Evolutionary conservation across 2,113 vertebrate species (phyloP).

Genomic region (Ellobius talpinus): DNA sequence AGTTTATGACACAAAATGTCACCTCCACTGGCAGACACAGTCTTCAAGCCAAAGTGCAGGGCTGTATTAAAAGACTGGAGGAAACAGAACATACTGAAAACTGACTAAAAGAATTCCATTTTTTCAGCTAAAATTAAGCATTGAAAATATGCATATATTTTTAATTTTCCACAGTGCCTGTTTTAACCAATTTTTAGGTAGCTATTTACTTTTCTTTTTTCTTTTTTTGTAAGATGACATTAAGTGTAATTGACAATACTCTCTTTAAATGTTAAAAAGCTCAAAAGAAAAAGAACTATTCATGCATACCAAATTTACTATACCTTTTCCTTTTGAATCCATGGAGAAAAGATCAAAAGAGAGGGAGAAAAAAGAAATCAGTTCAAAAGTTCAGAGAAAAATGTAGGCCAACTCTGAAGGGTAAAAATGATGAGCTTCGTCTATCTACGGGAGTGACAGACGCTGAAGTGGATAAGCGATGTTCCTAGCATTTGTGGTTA

Average conservation of each 20-base stretch:
- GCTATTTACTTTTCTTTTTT: conserved; percentile 35
- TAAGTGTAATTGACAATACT: conserved; percentile 53
- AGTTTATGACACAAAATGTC: conserved; percentile 16
- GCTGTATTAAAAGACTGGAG: conserved; percentile 15
- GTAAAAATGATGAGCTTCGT: conserved; percentile 47
- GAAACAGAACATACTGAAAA: neutral
- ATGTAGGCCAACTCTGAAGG: conserved; percentile 63
- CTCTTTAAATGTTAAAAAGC: conserved; percentile 63
- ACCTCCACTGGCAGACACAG: neutral
- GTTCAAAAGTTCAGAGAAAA: conserved; percentile 76
- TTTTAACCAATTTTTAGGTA: conserved; percentile 60
- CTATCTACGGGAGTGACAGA: conserved; percentile 50
- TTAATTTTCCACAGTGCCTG: conserved; percentile 56
- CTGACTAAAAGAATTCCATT: neutral
- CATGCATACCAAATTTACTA: conserved; percentile 86
- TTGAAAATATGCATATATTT: neutral
- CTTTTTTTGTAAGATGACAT: conserved; percentile 13
- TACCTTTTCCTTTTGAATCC: conserved; percentile 97
- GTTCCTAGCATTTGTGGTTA: conserved; percentile 3
- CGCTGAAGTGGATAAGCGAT: conserved; percentile 12
- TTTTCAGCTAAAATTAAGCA: conserved; percentile 63
- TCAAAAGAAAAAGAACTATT: conserved; percentile 63
- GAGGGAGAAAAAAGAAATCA: conserved; percentile 86
- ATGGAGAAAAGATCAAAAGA: conserved; percentile 83
- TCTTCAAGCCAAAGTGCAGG: conserved; percentile 30